Base-by-base conservation (phyloP, 2,888 invertebrate species). In the Meganola albula region DNA sequence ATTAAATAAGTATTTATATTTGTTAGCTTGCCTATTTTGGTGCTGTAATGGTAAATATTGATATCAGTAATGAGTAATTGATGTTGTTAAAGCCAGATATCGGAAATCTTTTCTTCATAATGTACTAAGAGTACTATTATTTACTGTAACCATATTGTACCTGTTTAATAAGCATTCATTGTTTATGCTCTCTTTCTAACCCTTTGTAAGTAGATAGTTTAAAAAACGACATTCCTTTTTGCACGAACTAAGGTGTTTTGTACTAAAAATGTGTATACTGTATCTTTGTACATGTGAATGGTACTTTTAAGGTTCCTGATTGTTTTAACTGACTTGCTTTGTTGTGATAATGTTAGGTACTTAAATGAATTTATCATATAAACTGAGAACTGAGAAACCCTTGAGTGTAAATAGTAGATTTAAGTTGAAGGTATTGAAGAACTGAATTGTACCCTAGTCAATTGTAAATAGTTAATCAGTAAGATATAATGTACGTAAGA, bases 361-460 rank as follows among this genome's bases (percentile, higher is more conserved):
- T 82, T 82, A 75, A 47, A 58, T 65, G 55, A 66, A 64, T 56
- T 58, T 63, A 65, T 53, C 53, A 58, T 67, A 52, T 56, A 48
- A 59, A 66, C 57, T 64, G 59, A 64, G 46, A 63, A 63, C 39
- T 54, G 61, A 61, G 49, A 54, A 50, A 51, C 49, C n/a, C n/a
- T n/a, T 62, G 53, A 59, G 40, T 74, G 70, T 72, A 77, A 60
- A 71, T 73, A 70, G 50, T 53, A 58, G 42, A 42, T 48, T 36
- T 63, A 68, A 63, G 47, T 59, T 54, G 63, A 65, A 63, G 50
- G 56, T 60, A 76, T 78, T 59, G 77, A 78, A 79, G 85, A 84
- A 85, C 85, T 85, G 85, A 85, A 83, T 69, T 80, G 76, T 83
- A 83, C 79, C 78, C 85, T 85, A 85, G 85, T 85, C 85, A 85